phyloP scores from a whole-genome alignment of 2,797 vertebrate species.

The Pipistrellus kuhlii region DNA sequence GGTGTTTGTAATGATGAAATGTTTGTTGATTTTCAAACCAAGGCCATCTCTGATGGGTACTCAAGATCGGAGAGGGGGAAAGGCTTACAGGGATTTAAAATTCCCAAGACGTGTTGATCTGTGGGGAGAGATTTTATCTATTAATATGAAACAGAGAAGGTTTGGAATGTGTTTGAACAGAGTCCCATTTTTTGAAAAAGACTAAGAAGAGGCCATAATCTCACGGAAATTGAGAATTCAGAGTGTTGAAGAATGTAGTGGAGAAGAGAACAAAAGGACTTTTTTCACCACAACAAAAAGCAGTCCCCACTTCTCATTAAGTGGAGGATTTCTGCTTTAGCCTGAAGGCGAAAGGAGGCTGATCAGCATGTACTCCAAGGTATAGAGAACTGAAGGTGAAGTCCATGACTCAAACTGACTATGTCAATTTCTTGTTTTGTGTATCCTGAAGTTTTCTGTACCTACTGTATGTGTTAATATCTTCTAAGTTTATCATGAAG shows the following conservation, averaged over 20 bases:
- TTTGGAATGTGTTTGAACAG: constrained; percentile 65
- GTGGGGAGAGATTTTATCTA: constrained; percentile 63
- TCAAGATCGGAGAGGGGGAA: background rate
- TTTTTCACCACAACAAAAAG: background rate
- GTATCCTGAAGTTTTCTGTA: background rate
- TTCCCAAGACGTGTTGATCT: constrained; percentile 47
- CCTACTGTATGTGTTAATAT: background rate
- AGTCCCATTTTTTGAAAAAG: constrained; percentile 14
- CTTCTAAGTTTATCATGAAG: background rate
- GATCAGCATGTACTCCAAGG: background rate
- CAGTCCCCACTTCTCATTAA: background rate
- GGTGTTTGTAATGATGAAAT: background rate
- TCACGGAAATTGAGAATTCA: constrained; percentile 11
- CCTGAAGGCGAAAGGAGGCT: background rate
- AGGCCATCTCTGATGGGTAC: background rate
- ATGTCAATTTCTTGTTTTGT: background rate
- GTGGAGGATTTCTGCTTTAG: background rate
- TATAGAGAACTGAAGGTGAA: background rate
- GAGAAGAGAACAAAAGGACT: background rate
- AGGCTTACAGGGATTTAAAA: constrained; percentile 50
- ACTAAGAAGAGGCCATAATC: constrained; percentile 42
- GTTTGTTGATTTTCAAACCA: background rate
- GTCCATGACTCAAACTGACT: background rate
- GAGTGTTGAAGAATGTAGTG: background rate
- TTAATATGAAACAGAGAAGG: constrained; percentile 62